Evolutionary conservation across 2,113 vertebrate species (phyloP).

Genomic region (Fregata magnificens): DNA sequence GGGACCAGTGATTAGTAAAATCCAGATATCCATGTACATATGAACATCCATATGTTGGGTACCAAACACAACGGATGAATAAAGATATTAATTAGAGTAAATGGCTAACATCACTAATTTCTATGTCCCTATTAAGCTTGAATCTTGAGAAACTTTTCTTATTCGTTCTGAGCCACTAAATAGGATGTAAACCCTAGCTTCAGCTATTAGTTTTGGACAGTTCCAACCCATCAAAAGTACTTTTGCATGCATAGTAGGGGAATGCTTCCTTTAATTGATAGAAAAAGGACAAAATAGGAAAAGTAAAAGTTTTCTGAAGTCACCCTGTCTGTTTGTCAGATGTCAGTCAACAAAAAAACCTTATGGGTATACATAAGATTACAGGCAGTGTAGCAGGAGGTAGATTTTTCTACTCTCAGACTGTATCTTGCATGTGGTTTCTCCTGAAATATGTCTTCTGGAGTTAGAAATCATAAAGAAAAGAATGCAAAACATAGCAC

Average conservation of each 20-base stretch:
- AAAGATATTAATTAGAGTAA: neutral
- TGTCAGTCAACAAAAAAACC: neutral
- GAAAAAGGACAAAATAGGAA: neutral
- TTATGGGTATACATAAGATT: neutral
- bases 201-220: neutral
- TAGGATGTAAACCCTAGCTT: neutral
- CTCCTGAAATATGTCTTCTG: neutral
- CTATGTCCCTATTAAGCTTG: neutral
- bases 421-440: neutral
- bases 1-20: neutral
- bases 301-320: neutral
- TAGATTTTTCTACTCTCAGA: neutral
- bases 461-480: neutral
- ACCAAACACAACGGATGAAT: neutral
- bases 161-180: neutral
- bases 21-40: neutral
- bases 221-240: neutral
- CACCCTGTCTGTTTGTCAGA: neutral
- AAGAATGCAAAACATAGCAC: neutral
- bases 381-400: neutral
- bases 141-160: neutral
- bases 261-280: neutral
- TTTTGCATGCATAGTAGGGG: neutral
- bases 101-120: neutral
- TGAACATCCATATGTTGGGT: neutral